phyloP scores from a whole-genome alignment of 2,888 invertebrate genomes.

The Ormia ochracea region DNA sequence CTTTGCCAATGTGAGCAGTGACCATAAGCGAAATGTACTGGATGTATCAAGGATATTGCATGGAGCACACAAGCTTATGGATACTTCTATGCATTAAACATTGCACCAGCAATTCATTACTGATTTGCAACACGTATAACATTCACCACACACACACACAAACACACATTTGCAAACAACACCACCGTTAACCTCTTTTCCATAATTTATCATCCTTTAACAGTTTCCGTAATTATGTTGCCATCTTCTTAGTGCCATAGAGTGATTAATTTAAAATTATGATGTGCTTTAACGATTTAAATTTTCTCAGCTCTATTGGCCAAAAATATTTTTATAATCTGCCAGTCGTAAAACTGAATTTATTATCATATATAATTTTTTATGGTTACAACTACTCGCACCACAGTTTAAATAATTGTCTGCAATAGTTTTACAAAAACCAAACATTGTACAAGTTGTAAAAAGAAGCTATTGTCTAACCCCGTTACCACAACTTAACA shows the following conservation, averaged over 20 bases:
- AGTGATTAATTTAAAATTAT: background rate
- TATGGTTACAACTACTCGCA: conserved; percentile 1
- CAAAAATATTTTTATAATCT: background rate
- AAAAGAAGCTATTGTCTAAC: conserved; percentile 5
- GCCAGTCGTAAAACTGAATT: background rate
- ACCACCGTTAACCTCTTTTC: too few species aligned
- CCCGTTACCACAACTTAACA: conserved; percentile 23
- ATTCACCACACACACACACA: too few species aligned
- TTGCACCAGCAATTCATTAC: too few species aligned
- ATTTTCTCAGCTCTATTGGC: background rate
- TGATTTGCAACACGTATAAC: too few species aligned
- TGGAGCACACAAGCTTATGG: too few species aligned
- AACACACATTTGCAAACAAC: too few species aligned
- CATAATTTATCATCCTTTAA: background rate
- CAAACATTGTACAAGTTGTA: background rate
- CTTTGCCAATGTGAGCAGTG: too few species aligned
- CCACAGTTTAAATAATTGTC: conserved; percentile 2
- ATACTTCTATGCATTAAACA: too few species aligned
- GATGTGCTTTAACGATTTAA: background rate
- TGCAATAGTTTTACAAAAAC: background rate
- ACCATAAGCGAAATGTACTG: too few species aligned
- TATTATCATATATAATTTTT: background rate
- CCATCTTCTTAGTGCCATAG: background rate
- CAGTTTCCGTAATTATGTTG: background rate
- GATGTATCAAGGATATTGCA: too few species aligned